Evolutionary conservation across 2,888 invertebrate species (phyloP), one percentile per base, ranked within the genome.

Genomic region (Actias luna): DNA sequence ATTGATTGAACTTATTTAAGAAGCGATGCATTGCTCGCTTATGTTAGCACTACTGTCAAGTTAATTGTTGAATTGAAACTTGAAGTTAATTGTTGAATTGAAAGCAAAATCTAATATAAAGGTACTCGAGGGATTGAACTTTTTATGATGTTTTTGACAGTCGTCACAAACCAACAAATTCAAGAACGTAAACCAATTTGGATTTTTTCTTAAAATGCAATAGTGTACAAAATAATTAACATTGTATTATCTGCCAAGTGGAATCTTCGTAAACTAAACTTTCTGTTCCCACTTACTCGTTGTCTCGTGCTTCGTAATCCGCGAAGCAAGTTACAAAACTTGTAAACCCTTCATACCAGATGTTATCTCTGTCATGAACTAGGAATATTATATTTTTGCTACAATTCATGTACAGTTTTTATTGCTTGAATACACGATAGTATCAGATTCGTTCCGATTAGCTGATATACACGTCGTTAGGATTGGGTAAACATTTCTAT

Each of bases 361-460:
- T 70, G 59, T 63, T 65, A 74, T 73, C 73, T 68, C 14, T 64
- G 66, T 69, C 73, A 70, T 73, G 72, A 71, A 72, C 65, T 68
- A 66, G 70, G 71, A 69, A 67, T 68, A 65, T 36, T 65, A 60
- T 60, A 68, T 73, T 69, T 65, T 65, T 63, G 60, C 64, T 66
- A 65, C 66, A 52, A 60, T 63, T 33, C 42, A 60, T 60, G 18
- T n/a, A 42, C 7, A n/a, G n/a, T 46, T 63, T 58, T 58, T 61
- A 36, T 36, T 61, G n/a, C 61, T 29, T 61, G 58, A 62, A 35
- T 57, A 58, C 61, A 62, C 58, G 61, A 62, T 22, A 36, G 35
- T 25, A 62, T 62, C 61, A 42, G 61, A 62, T 62, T 55, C 58
- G n/a, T 42, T 39, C 42, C 57, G 61, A 58, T 62, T 62, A 58